Evolutionary conservation across 2,113 vertebrate species (phyloP).

Genomic region (Australoheros scitulus): DNA sequence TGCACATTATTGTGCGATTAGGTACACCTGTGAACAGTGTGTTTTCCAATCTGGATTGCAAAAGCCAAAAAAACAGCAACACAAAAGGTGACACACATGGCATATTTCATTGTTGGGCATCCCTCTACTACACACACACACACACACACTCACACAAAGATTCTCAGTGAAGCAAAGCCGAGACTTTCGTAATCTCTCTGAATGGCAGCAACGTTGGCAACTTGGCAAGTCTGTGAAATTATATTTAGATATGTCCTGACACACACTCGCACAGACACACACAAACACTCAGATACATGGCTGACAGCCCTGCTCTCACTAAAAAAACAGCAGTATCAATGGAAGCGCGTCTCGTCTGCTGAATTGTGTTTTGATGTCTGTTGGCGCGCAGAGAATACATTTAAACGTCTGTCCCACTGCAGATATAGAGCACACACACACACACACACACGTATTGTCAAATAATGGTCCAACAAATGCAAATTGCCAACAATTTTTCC

Average conservation of each 20-base stretch:
- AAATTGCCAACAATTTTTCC: slow-evolving; percentile 34
- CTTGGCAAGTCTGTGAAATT: slow-evolving; percentile 57
- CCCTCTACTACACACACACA: not conserved
- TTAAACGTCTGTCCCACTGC: slow-evolving; percentile 42
- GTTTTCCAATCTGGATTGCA: not conserved
- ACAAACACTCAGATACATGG: not conserved
- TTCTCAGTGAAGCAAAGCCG: slow-evolving; percentile 23
- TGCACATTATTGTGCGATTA: not conserved
- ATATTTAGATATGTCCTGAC: slow-evolving; percentile 56
- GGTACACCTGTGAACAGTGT: not conserved
- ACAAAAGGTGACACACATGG: not conserved
- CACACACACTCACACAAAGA: not conserved
- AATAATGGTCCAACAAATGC: slow-evolving; percentile 39
- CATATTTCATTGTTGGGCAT: not conserved
- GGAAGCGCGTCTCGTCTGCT: slow-evolving; percentile 20
- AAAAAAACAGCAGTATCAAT: slow-evolving; percentile 47
- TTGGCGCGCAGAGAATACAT: slow-evolving; percentile 40
- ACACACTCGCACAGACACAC: not conserved
- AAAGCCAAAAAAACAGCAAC: not conserved
- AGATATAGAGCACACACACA: slow-evolving; percentile 12
- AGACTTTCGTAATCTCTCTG: slow-evolving; percentile 25
- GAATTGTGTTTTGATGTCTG: slow-evolving; percentile 56
- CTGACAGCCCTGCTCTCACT: slow-evolving; percentile 28
- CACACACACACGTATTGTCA: not conserved
- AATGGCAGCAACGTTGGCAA: slow-evolving; percentile 44